Evolutionary conservation across 2,888 invertebrate genomes (phyloP).

Genomic region (Caenorhabditis imperialis): DNA sequence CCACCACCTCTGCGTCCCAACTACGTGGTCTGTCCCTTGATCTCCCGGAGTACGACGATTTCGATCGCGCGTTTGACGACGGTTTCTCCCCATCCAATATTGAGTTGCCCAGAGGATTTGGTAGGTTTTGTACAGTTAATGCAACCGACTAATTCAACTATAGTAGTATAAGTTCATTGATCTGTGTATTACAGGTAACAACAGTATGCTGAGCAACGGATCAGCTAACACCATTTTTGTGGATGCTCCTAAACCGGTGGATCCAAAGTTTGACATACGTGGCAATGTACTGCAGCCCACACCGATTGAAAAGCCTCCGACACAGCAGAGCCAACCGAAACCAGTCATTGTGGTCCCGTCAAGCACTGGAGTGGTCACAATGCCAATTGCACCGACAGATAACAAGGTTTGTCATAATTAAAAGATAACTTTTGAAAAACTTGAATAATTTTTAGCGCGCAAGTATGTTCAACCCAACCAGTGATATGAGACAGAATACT

Average conservation of each 20-base stretch:
- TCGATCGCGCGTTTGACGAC: slow-evolving; percentile 44
- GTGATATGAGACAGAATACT: no score
- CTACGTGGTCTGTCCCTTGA: slow-evolving; percentile 32
- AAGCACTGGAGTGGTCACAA: slow-evolving; percentile 6
- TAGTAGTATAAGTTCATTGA: no score
- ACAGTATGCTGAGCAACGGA: slow-evolving; percentile 15
- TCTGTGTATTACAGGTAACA: slow-evolving; percentile 25
- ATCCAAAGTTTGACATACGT: slow-evolving; percentile 24
- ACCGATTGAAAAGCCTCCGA: slow-evolving; percentile 7
- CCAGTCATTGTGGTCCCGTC: slow-evolving; percentile 20
- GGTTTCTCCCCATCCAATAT: slow-evolving; percentile 49
- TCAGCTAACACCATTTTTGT: slow-evolving; percentile 1
- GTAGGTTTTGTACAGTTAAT: slow-evolving; percentile 17
- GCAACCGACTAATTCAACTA: neutral
- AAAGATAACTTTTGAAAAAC: no score
- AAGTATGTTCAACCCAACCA: no score
- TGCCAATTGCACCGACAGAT: no score
- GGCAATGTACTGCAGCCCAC: slow-evolving; percentile 29
- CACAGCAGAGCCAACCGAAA: neutral
- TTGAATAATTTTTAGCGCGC: no score
- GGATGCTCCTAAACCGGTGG: neutral
- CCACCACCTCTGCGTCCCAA: slow-evolving; percentile 8
- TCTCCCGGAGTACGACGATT: slow-evolving; percentile 42
- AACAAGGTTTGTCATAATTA: no score
- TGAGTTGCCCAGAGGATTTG: slow-evolving; percentile 38